Percentiles rank a stretch among this genome's conserved stretches.
Conservation (phyloP, 2,888 invertebrate genomes). For the Lithophane socia region DNA sequence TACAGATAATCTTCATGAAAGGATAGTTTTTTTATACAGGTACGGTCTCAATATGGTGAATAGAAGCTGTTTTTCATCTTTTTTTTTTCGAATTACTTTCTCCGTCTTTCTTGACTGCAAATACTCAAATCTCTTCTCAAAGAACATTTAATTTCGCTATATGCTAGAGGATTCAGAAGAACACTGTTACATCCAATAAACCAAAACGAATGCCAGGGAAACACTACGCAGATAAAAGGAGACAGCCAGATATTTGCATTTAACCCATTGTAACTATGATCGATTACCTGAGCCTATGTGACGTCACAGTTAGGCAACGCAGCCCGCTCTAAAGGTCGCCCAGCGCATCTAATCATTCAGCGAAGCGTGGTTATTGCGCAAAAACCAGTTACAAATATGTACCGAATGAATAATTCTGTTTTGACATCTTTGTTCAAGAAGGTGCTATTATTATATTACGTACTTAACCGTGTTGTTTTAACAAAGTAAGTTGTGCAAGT, state of each 20-base stretch:
- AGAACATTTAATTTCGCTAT: not conserved
- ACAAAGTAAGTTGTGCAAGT: slow-evolving; percentile 52
- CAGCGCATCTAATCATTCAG: slow-evolving; percentile 82
- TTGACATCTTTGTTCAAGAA: slow-evolving; percentile 62
- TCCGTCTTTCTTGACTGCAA: not conserved
- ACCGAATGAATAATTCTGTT: slow-evolving; percentile 60
- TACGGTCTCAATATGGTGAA: not conserved
- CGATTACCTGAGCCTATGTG: slow-evolving; percentile 67
- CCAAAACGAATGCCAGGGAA: slow-evolving; percentile 10
- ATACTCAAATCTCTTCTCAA: not conserved
- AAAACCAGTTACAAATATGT: slow-evolving; percentile 70
- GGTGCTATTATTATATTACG: slow-evolving; percentile 64
- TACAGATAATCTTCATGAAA: not conserved
- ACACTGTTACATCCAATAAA: not conserved
- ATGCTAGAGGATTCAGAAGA: not conserved
- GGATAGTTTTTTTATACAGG: not conserved
- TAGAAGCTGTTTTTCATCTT: not conserved
- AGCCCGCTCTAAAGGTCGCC: slow-evolving; percentile 74
- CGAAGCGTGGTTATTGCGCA: slow-evolving; percentile 75
- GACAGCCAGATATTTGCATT: slow-evolving; percentile 64
- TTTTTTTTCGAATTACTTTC: not conserved
- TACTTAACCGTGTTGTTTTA: slow-evolving; percentile 43
- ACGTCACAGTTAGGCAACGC: slow-evolving; percentile 66
- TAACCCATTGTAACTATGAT: slow-evolving; percentile 68
- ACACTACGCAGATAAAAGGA: slow-evolving; percentile 32